Evolutionary conservation across 2,888 invertebrate species (phyloP), one percentile per base, ranked within the genome.

Genomic region (Cheilosia vulpina): DNA sequence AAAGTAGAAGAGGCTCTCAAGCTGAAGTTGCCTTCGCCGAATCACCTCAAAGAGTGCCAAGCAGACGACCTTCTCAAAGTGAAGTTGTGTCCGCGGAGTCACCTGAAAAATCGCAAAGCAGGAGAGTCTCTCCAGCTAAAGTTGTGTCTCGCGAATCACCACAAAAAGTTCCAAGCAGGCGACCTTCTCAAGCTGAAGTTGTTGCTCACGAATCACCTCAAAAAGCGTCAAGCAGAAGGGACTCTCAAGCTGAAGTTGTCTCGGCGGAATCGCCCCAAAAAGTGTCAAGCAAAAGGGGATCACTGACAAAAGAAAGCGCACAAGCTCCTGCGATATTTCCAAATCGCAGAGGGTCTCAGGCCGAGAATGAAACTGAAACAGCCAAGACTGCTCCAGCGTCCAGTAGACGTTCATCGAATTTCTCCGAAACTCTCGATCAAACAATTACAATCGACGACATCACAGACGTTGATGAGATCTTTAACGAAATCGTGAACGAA

Each of bases 401-500:
- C 21, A 78, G 78, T 62, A 66, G 73, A 17, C 75, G 47, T 15
- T 60, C 83, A 11, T 84, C 84, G 2, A 52, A 50, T 47, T 5
- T 65, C 4, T 79, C 69, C 0, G 62, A 71, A 57, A 15, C 55
- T 17, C 27, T 52, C 1, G 72, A 72, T 52, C 63, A 71, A 71
- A 65, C 78, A 17, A 65, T 65, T 19, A 65, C 80, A 31, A 55
- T 69, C 21, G 65, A 66, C 11, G 87, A 87, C 5, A 79, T 88
- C 17, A 62, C 87, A 13, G 89, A 89, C 63, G 88, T 90, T 0
- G 90, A 91, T 82, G 89, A 89, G n/a, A 84, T 89, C 0, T 90
- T 91, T 21, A 87, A 90, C 45, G 89, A 88, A 63, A 90, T 91
- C 79, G 88, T 89, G 0, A 88, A 89, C 1, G 88, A 88, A 38